Conservation (phyloP, 2,113 vertebrate genomes). For the Clarias magur region DNA sequence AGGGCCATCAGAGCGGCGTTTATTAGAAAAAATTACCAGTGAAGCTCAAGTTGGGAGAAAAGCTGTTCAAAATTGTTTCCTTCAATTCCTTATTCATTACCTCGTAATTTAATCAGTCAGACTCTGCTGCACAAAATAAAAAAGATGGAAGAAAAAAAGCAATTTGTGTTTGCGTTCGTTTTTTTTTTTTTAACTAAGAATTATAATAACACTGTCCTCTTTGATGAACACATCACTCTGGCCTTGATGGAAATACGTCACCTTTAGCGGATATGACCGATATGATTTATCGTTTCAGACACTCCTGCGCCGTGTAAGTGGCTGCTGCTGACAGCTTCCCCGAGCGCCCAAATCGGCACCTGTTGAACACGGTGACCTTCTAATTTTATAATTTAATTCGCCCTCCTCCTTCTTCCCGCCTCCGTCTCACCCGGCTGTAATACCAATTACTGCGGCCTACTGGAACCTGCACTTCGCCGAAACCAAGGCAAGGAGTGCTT, state of each 20-base stretch:
- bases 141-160: slow-evolving; percentile 61
- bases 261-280: slow-evolving; percentile 82
- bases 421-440: slow-evolving; percentile 66
- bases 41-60: slow-evolving; percentile 39
- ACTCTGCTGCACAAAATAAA: slow-evolving; percentile 67
- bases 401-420: slow-evolving; percentile 27
- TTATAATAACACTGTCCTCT: slow-evolving; percentile 81
- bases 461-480: slow-evolving; percentile 81
- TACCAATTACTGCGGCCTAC: slow-evolving; percentile 85
- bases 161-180: slow-evolving; percentile 75
- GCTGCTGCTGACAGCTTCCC: slow-evolving; percentile 74
- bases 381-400: slow-evolving; percentile 76
- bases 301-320: slow-evolving; percentile 70
- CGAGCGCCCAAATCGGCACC: slow-evolving; percentile 84
- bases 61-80: slow-evolving; percentile 50
- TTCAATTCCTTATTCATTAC: slow-evolving; percentile 57
- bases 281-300: slow-evolving; percentile 90
- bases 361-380: slow-evolving; percentile 81
- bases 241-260: slow-evolving; percentile 87
- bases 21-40: slow-evolving; percentile 41
- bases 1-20: slow-evolving; percentile 36
- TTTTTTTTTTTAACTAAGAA: slow-evolving; percentile 66
- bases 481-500: slow-evolving; percentile 97
- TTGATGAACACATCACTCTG: slow-evolving; percentile 90
- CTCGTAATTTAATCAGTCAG: slow-evolving; percentile 53